Evolutionary conservation across 2,113 vertebrate genomes (phyloP).

Genomic region (Chelonoidis abingdonii): DNA sequence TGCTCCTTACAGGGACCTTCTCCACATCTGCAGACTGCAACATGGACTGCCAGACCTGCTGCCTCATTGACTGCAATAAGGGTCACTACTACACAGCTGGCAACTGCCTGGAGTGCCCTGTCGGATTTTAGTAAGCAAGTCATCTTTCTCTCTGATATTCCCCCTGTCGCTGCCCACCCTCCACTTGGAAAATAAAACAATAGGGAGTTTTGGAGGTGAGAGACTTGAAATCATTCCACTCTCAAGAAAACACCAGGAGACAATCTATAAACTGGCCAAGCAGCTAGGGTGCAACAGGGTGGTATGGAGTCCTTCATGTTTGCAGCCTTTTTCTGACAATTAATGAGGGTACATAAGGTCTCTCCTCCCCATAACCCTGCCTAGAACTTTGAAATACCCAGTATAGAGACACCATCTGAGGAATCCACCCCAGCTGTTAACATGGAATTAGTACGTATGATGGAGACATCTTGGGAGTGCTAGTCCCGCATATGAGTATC

Average conservation of each 20-base stretch:
- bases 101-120: constrained; percentile 83
- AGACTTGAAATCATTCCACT: fast-evolving
- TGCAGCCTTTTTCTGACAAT: background rate
- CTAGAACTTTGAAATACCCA: background rate
- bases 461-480: fast-evolving
- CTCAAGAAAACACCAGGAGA: background rate
- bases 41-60: constrained; percentile 42
- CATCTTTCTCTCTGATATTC: background rate
- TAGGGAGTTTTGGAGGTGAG: background rate
- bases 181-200: background rate
- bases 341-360: background rate
- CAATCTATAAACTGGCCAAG: background rate
- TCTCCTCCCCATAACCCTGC: background rate
- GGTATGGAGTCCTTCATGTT: background rate
- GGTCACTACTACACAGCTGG: constrained; percentile 79
- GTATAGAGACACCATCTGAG: background rate
- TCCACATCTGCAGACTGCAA: constrained; percentile 19
- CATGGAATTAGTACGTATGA: background rate
- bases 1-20: constrained; percentile 17
- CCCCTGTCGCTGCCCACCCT: fast-evolving
- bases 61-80: constrained; percentile 73
- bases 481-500: fast-evolving
- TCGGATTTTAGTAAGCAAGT: constrained; percentile 86
- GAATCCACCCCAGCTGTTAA: background rate
- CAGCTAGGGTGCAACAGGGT: background rate